These are phyloP conservation scores for Sitobion miscanthi DNA, from an alignment of 1,140 invertebrate genomes.

Conservation along the genomic window DNA sequence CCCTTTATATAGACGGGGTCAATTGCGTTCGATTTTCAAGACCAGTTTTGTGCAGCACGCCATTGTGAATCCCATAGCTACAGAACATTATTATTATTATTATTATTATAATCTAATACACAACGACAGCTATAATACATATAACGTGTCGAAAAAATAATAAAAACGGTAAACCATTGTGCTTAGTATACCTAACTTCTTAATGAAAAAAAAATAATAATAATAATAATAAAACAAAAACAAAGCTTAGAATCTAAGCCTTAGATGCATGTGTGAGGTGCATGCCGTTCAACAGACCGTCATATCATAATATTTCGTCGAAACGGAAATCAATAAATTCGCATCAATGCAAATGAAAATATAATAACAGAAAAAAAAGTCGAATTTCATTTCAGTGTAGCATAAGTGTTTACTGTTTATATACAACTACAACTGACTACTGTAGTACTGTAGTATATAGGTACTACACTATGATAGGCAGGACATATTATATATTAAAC, in stretches of 20 bases:
- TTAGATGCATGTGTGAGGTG: neutral
- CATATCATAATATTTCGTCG: too few species aligned
- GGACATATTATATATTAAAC: too few species aligned
- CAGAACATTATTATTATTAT: neutral
- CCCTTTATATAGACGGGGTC: conserved; percentile 42
- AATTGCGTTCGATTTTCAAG: conserved; percentile 54
- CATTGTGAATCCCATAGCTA: conserved; percentile 29
- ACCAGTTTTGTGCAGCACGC: conserved; percentile 44
- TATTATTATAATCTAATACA: neutral
- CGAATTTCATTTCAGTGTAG: neutral
- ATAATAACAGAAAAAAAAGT: neutral
- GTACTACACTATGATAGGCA: too few species aligned
- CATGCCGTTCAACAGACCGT: neutral
- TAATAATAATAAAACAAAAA: neutral
- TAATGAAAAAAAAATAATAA: neutral
- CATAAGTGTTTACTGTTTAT: neutral
- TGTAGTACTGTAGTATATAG: too few species aligned
- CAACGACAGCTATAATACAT: neutral
- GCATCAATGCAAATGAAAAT: neutral
- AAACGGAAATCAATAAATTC: neutral
- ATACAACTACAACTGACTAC: too few species aligned
- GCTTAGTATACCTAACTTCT: neutral
- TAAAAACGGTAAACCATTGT: conserved; percentile 47
- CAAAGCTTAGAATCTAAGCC: neutral
- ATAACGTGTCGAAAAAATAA: conserved; percentile 22